Conservation (phyloP, 1,140 invertebrate genomes). For the Pantala flavescens region DNA sequence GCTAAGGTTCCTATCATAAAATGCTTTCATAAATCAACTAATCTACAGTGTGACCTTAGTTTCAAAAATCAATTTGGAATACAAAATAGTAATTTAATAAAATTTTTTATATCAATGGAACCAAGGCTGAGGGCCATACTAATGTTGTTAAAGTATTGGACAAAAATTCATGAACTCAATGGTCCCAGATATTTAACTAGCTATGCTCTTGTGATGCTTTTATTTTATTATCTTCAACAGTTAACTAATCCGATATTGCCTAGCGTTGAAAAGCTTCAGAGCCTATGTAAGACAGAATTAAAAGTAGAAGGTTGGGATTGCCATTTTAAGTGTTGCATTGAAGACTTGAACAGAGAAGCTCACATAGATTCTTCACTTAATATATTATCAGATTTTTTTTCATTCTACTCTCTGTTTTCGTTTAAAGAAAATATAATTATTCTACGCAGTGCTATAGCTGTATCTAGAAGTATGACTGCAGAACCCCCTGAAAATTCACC, state of each 20-base stretch:
- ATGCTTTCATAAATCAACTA: conserved; percentile 43
- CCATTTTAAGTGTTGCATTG: conserved; percentile 31
- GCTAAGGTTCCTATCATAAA: conserved; percentile 64
- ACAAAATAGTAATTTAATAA: conserved; percentile 49
- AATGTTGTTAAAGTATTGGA: conserved; percentile 59
- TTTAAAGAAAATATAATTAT: conserved; percentile 41
- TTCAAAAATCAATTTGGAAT: conserved; percentile 54
- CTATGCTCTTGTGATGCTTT: conserved; percentile 48
- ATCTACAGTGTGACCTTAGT: conserved; percentile 53
- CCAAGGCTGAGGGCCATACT: conserved; percentile 43
- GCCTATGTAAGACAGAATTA: conserved; percentile 24
- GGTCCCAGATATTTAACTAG: conserved; percentile 42
- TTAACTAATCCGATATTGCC: conserved; percentile 35
- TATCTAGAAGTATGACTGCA: conserved; percentile 36
- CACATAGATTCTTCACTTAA: conserved; percentile 32
- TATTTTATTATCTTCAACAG: conserved; percentile 54
- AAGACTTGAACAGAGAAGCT: conserved; percentile 19
- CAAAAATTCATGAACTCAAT: conserved; percentile 41
- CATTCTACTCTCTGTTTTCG: conserved; percentile 42
- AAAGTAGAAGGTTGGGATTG: conserved; percentile 39
- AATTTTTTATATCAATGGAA: conserved; percentile 45
- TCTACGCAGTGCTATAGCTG: conserved; percentile 38
- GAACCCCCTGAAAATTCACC: conserved; percentile 31
- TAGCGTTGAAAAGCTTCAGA: conserved; percentile 33
- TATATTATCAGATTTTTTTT: conserved; percentile 47